A percentile compares a stretch with the other conserved stretches of the same genome.
phyloP scores from a whole-genome alignment of 2,888 invertebrate species.

The Drosophila bunnanda region DNA sequence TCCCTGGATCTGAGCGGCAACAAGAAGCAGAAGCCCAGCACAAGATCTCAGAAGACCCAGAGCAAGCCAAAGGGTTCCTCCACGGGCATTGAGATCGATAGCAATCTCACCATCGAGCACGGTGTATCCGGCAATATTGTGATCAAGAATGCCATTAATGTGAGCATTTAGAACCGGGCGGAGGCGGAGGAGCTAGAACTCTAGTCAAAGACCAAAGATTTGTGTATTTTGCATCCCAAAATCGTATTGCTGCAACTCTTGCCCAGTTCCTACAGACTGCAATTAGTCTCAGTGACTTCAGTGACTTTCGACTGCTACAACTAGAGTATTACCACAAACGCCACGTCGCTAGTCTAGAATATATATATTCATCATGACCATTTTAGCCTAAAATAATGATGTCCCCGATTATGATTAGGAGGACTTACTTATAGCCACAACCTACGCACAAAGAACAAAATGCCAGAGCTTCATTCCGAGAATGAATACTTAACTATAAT shows the following conservation, averaged over 20 bases:
- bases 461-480: slow-evolving; percentile 51
- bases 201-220: slow-evolving; percentile 45
- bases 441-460: slow-evolving; percentile 37
- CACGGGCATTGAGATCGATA: slow-evolving; percentile 62
- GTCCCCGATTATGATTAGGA: slow-evolving; percentile 16
- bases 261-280: slow-evolving; percentile 63
- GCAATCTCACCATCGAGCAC: slow-evolving; percentile 72
- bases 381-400: background rate
- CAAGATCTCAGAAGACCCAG: background rate
- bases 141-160: slow-evolving; percentile 80
- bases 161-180: slow-evolving; percentile 65
- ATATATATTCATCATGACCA: slow-evolving; percentile 10
- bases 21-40: slow-evolving; percentile 39
- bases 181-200: slow-evolving; percentile 15
- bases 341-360: slow-evolving; percentile 36
- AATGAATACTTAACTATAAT: slow-evolving; percentile 45
- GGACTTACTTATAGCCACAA: slow-evolving; percentile 13
- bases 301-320: slow-evolving; percentile 51
- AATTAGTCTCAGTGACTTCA: slow-evolving; percentile 39
- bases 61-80: slow-evolving; percentile 7
- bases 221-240: slow-evolving; percentile 4
- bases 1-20: slow-evolving; percentile 59
- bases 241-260: slow-evolving; percentile 30
- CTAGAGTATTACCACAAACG: slow-evolving; percentile 56
- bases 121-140: slow-evolving; percentile 78